Percentiles rank a stretch among this genome's conserved stretches.
Conservation (phyloP, 1,140 invertebrate species). For the Melanaphis sacchari region DNA sequence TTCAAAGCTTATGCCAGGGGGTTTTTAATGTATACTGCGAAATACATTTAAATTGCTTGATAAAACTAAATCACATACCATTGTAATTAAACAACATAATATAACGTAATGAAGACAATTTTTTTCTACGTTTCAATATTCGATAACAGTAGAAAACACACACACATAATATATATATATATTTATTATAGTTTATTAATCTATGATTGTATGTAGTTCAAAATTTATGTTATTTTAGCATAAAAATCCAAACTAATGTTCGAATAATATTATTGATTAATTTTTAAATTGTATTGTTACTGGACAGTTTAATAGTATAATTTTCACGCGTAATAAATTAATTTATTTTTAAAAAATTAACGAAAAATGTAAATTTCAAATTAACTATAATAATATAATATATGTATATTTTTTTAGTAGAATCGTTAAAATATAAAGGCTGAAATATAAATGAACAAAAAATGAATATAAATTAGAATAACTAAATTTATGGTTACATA, state of each 20-base stretch:
- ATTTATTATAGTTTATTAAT: neutral
- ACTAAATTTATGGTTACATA: neutral
- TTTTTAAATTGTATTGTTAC: neutral
- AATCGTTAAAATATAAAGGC: neutral
- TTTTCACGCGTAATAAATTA: neutral
- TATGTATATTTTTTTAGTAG: neutral
- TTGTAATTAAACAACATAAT: neutral
- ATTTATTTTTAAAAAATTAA: neutral
- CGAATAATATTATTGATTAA: neutral
- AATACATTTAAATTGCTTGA: neutral
- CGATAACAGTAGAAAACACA: too few species aligned
- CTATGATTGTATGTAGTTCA: neutral
- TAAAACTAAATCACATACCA: neutral
- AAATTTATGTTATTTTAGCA: neutral
- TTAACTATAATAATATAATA: neutral
- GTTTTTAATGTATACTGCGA: neutral
- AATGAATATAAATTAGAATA: slow-evolving; percentile 11
- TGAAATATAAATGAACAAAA: neutral
- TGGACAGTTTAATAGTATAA: neutral
- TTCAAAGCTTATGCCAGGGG: neutral
- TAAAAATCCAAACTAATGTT: too few species aligned
- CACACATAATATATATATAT: too few species aligned
- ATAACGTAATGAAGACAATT: neutral
- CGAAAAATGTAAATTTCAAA: neutral
- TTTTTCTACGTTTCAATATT: neutral